These are phyloP conservation scores for Mylabris phalerata DNA, from an alignment of 1,140 invertebrate genomes.

Conservation along the genomic window DNA sequence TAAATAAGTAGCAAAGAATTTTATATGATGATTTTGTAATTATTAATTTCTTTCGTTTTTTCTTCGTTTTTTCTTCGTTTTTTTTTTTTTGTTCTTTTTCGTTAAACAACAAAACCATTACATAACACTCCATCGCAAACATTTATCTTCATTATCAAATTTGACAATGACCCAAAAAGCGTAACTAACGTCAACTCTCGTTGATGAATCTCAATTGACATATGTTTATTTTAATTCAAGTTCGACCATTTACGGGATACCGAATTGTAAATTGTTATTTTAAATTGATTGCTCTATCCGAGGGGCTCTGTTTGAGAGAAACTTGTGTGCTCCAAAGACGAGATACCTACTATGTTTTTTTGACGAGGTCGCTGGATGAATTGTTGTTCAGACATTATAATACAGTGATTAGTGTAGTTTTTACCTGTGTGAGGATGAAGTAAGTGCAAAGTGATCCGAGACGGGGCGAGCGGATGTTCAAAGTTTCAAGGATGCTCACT, in stretches of 20 bases:
- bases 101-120: not conserved
- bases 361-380: constrained; percentile 7
- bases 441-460: constrained; percentile 19
- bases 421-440: constrained; percentile 17
- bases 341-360: not conserved
- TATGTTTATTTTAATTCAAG: not conserved
- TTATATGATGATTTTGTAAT: too few relatives aligned
- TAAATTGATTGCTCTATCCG: too few relatives aligned
- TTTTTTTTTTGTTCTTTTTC: too few relatives aligned
- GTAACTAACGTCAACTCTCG: not conserved
- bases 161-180: constrained; percentile 6
- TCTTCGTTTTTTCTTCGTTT: too few relatives aligned
- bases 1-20: too few relatives aligned
- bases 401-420: constrained; percentile 18
- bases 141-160: constrained; percentile 9
- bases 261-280: too few relatives aligned
- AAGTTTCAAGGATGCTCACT: constrained; percentile 23
- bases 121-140: not conserved
- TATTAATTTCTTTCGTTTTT: too few relatives aligned
- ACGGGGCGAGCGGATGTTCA: constrained; percentile 22
- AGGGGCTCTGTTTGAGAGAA: too few relatives aligned
- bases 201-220: constrained; percentile 6
- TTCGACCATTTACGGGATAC: too few relatives aligned
- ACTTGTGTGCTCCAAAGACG: too few relatives aligned
- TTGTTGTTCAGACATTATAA: constrained; percentile 13